These are phyloP conservation scores for Sinelater perroti DNA, from an alignment of 2,888 invertebrate genomes.

Conservation along the genomic window DNA sequence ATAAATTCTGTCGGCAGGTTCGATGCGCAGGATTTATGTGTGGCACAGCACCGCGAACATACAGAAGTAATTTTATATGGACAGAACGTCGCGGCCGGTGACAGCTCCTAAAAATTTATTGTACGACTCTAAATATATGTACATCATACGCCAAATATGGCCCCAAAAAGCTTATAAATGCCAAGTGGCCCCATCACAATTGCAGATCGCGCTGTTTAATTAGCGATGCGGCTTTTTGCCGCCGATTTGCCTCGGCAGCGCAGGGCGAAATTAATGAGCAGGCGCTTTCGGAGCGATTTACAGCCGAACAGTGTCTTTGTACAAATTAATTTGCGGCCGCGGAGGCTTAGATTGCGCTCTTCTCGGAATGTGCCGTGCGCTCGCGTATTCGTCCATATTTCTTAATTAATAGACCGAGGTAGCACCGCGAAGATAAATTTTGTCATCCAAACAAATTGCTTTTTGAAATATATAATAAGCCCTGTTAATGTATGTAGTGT, in stretches of 20 bases:
- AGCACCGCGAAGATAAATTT: constrained; percentile 23
- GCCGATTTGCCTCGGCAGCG: too few species aligned
- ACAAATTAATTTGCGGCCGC: too few species aligned
- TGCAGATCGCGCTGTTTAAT: constrained; percentile 5
- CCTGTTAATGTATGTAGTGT: constrained; percentile 30
- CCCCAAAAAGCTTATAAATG: constrained; percentile 5
- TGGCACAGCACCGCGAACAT: not conserved
- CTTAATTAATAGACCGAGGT: too few species aligned
- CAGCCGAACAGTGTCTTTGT: too few species aligned
- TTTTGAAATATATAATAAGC: constrained; percentile 29
- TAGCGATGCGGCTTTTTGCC: not conserved
- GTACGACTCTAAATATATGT: not conserved
- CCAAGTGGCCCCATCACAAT: not conserved
- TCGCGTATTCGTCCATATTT: too few species aligned
- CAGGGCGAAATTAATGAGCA: too few species aligned
- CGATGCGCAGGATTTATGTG: not conserved
- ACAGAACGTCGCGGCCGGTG: constrained; percentile 2
- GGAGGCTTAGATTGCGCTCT: too few species aligned
- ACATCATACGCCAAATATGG: constrained; percentile 16
- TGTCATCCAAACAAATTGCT: constrained; percentile 25
- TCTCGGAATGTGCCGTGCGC: too few species aligned
- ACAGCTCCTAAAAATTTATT: constrained; percentile 14
- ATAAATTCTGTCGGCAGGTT: constrained; percentile 2
- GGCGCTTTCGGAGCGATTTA: too few species aligned
- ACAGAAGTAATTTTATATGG: constrained; percentile 1